These are phyloP conservation scores for Tragelaphus buxtoni DNA, from an alignment of 2,113 vertebrate species.

Conservation along the genomic window DNA sequence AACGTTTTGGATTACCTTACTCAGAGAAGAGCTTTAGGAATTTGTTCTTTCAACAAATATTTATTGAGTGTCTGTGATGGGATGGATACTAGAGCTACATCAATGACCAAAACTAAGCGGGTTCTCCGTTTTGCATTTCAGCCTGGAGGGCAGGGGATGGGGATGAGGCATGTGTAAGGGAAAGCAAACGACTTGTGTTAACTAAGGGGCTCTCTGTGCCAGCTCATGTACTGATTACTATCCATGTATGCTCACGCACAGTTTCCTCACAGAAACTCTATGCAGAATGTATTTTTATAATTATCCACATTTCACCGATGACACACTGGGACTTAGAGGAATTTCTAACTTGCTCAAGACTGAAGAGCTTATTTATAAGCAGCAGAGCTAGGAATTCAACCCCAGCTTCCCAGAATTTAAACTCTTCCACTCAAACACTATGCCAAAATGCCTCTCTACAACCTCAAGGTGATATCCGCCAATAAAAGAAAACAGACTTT, in stretches of 20 bases:
- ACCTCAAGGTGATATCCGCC: not conserved
- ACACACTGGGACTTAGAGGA: not conserved
- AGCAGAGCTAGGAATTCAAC: not conserved
- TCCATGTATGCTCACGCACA: not conserved
- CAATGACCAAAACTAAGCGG: not conserved
- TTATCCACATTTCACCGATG: not conserved
- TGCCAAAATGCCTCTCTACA: not conserved
- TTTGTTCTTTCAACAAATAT: not conserved
- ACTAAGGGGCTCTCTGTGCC: not conserved
- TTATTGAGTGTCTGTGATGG: not conserved
- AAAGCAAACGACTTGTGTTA: not conserved
- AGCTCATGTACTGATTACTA: not conserved
- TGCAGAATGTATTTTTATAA: not conserved
- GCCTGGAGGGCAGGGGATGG: not conserved
- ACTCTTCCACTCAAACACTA: not conserved
- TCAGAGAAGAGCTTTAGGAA: not conserved
- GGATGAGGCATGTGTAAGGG: not conserved
- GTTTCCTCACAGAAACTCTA: not conserved
- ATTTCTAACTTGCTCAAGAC: not conserved
- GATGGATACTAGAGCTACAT: not conserved
- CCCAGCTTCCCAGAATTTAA: not conserved
- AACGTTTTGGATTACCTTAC: not conserved
- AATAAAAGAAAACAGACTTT: not conserved
- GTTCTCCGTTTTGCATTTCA: not conserved
- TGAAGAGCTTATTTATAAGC: not conserved